Conservation (phyloP, 2,797 vertebrate species). For the Coregonus ussuriensis region DNA sequence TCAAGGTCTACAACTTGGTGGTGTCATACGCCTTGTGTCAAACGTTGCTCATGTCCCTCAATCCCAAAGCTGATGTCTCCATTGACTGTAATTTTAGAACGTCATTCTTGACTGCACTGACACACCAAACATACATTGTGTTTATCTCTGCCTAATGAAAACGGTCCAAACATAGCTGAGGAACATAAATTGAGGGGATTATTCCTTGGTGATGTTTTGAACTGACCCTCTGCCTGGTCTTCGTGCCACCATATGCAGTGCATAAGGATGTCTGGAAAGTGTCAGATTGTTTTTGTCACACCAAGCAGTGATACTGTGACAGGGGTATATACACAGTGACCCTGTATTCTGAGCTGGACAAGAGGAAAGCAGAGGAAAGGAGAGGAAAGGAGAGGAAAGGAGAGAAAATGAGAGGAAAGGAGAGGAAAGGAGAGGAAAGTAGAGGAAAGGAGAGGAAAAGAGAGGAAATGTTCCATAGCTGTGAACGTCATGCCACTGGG, state of each 20-base stretch:
- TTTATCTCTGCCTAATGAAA: not conserved
- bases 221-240: not conserved
- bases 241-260: not conserved
- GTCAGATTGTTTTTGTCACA: slow-evolving; percentile 45
- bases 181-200: slow-evolving; percentile 8
- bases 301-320: slow-evolving; percentile 38
- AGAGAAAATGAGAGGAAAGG: not conserved
- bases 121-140: not conserved
- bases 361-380: slow-evolving; percentile 53
- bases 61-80: not conserved
- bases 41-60: too few species aligned
- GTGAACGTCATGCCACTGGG: slow-evolving; percentile 23
- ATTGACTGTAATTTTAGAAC: slow-evolving; percentile 3
- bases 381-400: too few species aligned
- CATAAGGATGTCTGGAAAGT: slow-evolving; percentile 57
- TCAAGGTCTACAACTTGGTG: not conserved
- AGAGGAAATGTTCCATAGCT: slow-evolving; percentile 19
- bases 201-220: slow-evolving; percentile 5
- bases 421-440: slow-evolving; percentile 39
- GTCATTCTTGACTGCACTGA: slow-evolving; percentile 5
- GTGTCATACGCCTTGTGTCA: not conserved
- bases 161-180: slow-evolving; percentile 12
- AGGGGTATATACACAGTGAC: slow-evolving; percentile 34
- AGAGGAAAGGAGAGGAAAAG: too few species aligned
- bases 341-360: slow-evolving; percentile 56